Evolutionary conservation across 2,888 invertebrate species (phyloP).

Genomic region (Chrysolina oricalcia): DNA sequence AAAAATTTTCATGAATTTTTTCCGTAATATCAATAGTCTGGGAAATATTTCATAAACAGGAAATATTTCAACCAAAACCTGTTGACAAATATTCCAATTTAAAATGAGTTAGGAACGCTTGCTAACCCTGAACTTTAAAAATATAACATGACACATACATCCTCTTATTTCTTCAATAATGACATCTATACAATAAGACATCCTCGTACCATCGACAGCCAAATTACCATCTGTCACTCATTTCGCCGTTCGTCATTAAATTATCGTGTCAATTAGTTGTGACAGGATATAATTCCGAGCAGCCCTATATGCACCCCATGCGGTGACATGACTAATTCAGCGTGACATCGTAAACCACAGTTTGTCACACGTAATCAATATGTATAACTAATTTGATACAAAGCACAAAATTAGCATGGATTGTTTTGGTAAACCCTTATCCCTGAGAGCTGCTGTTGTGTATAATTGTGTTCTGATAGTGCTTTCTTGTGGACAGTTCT

Average conservation of each 20-base stretch:
- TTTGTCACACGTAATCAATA: conserved; percentile 24
- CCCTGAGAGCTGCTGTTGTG: background rate
- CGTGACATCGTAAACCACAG: conserved; percentile 19
- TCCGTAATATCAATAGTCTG: no score
- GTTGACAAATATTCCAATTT: no score
- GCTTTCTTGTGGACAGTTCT: background rate
- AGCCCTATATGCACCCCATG: conserved; percentile 5
- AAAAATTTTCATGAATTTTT: no score
- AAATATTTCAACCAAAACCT: no score
- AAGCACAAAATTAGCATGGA: conserved; percentile 11
- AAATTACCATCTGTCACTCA: background rate
- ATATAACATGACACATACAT: no score
- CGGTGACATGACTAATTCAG: conserved; percentile 14
- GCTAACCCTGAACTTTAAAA: no score
- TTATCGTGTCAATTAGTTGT: background rate
- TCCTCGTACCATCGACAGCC: background rate
- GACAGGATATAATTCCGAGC: conserved; percentile 3
- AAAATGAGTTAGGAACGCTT: no score
- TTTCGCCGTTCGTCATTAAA: background rate
- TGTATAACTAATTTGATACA: conserved; percentile 17
- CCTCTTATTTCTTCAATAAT: no score
- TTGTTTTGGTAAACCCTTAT: conserved; percentile 4
- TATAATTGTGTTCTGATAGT: background rate
- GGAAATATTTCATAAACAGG: no score
- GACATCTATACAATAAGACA: no score